Base-by-base conservation (phyloP, 2,797 vertebrate genomes). In the Anas flavirostris region DNA sequence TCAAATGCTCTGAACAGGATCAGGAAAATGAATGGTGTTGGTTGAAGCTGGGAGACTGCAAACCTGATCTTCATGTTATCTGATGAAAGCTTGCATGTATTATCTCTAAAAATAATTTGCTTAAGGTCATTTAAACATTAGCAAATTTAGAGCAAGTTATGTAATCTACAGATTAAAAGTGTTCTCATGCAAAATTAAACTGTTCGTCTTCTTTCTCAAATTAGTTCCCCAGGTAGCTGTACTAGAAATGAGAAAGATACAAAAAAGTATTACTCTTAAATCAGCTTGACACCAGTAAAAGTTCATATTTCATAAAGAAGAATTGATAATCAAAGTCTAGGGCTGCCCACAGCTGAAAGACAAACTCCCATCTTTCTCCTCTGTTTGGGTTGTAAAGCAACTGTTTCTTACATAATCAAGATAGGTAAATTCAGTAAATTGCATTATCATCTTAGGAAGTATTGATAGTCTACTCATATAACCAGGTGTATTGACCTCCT, bases 151-250 rank as follows among this genome's bases (percentile, higher is more conserved):
- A 28, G 6, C 53, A 69, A 69, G 63, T 82, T 82, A 70, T 0
- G 0, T 76, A 84, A 86, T 48, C 17, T 82, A 73, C 18, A 43
- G 75, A 82, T 48, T 53, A 43, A 78, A 80, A 56, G 41, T 21
- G 56, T 77, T 87, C 69, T 91, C 74, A 69, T 86, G 52, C 22
- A 88, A 93, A 91, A 88, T 96, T 63, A 41, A 95, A 76, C 5
- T 41, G 29, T 76, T 91, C 48, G 0, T 0, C 66, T 75, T 0
- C 66, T 75, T 78, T 91, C 74, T 84, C 35, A 91, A 79, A 82
- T 90, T 86, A 88, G 55, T 56, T 95, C 74, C 86, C 83, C 25
- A 56, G 74, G 63, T 84, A 95, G 59, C 72, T 90, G 74, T 26
- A 56, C 70, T 86, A 64, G 77, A 94, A 93, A 43, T 5, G 23